phyloP scores from a whole-genome alignment of 2,888 invertebrate species.

The Pemphredon lugubris region DNA sequence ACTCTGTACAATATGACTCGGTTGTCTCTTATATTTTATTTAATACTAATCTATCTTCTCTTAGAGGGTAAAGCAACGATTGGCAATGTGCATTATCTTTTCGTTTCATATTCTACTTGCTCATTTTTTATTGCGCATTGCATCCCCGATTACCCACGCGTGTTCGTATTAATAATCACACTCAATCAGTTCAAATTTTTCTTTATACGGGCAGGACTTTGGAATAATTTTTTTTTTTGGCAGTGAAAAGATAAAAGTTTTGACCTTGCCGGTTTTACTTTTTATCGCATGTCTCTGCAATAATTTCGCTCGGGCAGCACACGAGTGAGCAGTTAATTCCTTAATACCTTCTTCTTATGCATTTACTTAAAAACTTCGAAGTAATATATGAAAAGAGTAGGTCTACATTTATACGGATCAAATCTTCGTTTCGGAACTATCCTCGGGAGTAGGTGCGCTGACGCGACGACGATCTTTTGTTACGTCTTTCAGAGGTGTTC shows the following conservation, averaged over 20 bases:
- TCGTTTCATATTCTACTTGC: conserved; percentile 63
- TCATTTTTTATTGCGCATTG: conserved; percentile 38
- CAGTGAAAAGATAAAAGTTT: conserved; percentile 36
- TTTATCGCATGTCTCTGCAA: neutral
- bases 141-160: neutral
- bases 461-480: conserved; percentile 23
- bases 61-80: conserved; percentile 14
- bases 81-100: conserved; percentile 46
- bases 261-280: conserved; percentile 2
- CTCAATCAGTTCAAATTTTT: neutral
- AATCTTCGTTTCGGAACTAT: conserved; percentile 71
- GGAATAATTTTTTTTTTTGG: conserved; percentile 15
- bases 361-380: neutral
- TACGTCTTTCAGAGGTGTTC: conserved; percentile 55
- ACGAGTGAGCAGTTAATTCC: too few relatives aligned
- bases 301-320: conserved; percentile 7
- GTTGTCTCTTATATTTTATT: conserved; percentile 19
- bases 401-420: conserved; percentile 42
- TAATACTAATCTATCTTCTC: conserved; percentile 5
- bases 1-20: conserved; percentile 44
- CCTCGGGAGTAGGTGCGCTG: conserved; percentile 15
- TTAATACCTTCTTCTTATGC: conserved; percentile 14
- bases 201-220: neutral
- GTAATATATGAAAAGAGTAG: neutral
- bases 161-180: too few relatives aligned